Evolutionary conservation across 2,797 vertebrate genomes (phyloP), one percentile per base, ranked within the genome.

Genomic region (Paedocypris micromegethes): DNA sequence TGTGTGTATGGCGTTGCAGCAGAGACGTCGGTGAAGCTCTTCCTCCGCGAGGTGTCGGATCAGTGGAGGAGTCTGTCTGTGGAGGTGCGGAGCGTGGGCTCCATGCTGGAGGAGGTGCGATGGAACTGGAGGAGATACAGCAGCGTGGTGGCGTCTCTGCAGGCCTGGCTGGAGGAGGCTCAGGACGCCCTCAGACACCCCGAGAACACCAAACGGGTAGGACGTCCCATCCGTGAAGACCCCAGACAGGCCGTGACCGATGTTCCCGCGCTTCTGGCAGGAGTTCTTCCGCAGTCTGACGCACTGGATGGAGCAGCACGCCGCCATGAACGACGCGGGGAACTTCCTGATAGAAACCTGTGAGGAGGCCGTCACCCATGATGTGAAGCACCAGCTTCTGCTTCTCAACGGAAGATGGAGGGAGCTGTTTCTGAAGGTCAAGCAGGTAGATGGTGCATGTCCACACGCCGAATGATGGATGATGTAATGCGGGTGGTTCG

Each of bases 281-380:
- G 94, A 96, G 73, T 99, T 99, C 77, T 98, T 98, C 79, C 84
- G 93, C 42, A 94, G 95, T 75, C 87, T 99, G 59, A 92, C 94
- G 55, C 92, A 96, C 70, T 95, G 96, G 94, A 96, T 99, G 73
- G 93, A 96, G 75, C 96, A 97, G 74, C 97, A 99, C 73, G 91
- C 91, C 65, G 86, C 91, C 76, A 98, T 99, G 97, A 99, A 99
- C 0, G 95, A 98, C 44, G 90, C 97, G 2, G 97, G 97, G 48
- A 99, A 99, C 85, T 99, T 99, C 79, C 92, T 99, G 2, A 98
- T 99, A 3, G 96, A 98, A 83, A 97, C 96, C 0, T 98, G 95
- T 6, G 94, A 98, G 51, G 96, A 98, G 8, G 87, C 89, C 0
- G 91, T 98, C 61, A 97, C 95, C 5, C 91, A 93, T n/a, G 96